phyloP scores from a whole-genome alignment of 1,140 invertebrate species.

The Cardiocondyla obscurior region DNA sequence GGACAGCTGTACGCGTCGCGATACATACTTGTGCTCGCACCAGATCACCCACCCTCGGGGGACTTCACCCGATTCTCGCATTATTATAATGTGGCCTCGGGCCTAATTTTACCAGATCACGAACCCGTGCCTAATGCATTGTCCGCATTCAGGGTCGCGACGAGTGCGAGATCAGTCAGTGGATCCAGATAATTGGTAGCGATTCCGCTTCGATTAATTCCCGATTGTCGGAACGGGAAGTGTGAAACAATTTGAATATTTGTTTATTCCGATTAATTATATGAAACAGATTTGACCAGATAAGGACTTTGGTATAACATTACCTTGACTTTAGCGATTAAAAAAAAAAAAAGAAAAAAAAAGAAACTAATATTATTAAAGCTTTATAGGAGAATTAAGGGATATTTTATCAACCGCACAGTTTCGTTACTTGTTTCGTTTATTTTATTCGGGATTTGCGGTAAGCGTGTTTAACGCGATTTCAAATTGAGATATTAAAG shows the following conservation, averaged over 20 bases:
- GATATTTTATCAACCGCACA: not conserved
- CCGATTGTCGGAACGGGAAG: not conserved
- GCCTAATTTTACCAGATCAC: constrained; percentile 79
- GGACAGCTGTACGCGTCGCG: constrained; percentile 78
- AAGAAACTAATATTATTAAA: not conserved
- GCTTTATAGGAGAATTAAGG: no score
- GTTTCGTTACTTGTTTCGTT: constrained; percentile 3
- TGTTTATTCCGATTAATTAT: not conserved
- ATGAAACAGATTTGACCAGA: not conserved
- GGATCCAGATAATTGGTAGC: constrained; percentile 51
- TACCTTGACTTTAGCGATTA: not conserved
- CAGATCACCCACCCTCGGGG: constrained; percentile 45
- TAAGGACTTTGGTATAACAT: not conserved
- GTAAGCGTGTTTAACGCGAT: not conserved
- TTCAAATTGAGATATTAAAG: constrained; percentile 17
- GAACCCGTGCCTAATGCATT: constrained; percentile 76
- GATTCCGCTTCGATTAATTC: constrained; percentile 22
- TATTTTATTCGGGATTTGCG: not conserved
- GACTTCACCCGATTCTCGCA: constrained; percentile 44
- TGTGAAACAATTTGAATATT: not conserved
- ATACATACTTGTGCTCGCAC: constrained; percentile 45
- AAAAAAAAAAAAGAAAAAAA: not conserved
- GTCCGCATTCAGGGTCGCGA: constrained; percentile 44
- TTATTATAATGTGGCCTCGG: constrained; percentile 79
- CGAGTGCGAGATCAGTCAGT: constrained; percentile 30